Evolutionary conservation across 2,888 invertebrate genomes (phyloP), one percentile per base, ranked within the genome.

Genomic region (Gibbula magus): DNA sequence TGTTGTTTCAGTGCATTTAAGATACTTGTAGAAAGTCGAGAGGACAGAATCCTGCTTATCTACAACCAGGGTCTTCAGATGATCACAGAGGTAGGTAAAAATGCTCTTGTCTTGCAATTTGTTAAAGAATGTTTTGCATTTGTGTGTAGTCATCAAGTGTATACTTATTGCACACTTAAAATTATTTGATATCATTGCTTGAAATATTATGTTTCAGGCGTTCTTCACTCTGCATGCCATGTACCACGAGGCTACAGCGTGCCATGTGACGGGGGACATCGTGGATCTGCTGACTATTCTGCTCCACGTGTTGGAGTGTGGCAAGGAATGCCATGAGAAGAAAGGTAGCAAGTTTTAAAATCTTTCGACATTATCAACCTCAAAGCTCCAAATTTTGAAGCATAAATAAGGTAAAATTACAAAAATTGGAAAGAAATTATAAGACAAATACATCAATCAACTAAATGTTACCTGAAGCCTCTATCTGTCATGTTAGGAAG

Each of bases 171-270:
- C 13, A 45, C 5, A 45, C 1, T 4, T 13, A 45, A n/a, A n/a
- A n/a, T n/a, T n/a, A n/a, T n/a, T n/a, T 45, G 13, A 1, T 45
- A 10, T 45, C 13, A 10, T 5, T 10, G 13, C 5, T 10, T 45
- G 45, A 10, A 45, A 5, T 13, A 5, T 45, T 45, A 10, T 45
- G 75, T 94, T 94, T 66, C 94, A 97, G 95, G 97, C 97, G 35
- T 95, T 98, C 89, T 96, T 96, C 93, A 97, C 97, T 84, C 94
- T 98, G 82, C 97, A 98, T 94, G 96, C 97, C 86, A 97, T 98
- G 95, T 96, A 97, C 92, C 97, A 97, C 89, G 98, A 98, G 93
- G 97, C 97, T 18, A 97, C 97, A 10, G 97, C 97, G 0, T 97
- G 96, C 90, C 96, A 96, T 92, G 96, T 96, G 20, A 95, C 96